Conservation (phyloP, 2,797 vertebrate species). For the Sebastes matsubarae region DNA sequence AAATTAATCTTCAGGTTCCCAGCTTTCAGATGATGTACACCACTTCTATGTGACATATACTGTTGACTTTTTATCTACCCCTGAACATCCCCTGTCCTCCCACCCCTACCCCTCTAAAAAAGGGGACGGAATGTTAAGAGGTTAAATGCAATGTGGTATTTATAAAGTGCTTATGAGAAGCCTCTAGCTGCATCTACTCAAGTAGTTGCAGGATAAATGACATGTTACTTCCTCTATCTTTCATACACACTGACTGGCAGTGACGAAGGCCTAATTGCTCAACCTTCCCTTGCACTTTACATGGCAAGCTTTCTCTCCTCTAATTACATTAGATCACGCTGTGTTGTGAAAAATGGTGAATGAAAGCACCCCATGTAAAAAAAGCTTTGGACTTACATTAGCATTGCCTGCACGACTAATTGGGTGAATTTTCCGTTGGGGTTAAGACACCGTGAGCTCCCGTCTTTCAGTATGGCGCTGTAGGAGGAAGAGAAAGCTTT, state of each 20-base stretch:
- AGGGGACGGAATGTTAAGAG: no score
- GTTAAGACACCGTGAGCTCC: accelerated
- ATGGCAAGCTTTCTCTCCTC: no score
- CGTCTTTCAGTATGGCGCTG: constrained; percentile 20
- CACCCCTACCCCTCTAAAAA: no score
- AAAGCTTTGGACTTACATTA: background rate
- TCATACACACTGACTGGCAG: background rate
- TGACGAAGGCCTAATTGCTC: background rate
- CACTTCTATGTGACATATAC: no score
- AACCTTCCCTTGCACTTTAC: background rate
- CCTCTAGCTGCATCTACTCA: background rate
- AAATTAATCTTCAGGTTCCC: no score
- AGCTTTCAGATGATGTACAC: no score
- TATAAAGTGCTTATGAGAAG: background rate
- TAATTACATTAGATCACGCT: background rate
- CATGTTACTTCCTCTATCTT: background rate
- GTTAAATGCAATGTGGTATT: background rate
- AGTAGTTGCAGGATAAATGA: background rate
- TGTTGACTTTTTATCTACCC: no score
- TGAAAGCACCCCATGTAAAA: background rate
- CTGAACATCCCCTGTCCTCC: no score
- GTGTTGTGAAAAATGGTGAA: background rate
- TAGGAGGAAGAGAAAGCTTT: background rate
- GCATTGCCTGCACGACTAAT: accelerated
- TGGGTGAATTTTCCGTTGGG: accelerated